Base-by-base conservation (phyloP, 2,888 invertebrate species). In the Lithophane ornitopus region DNA sequence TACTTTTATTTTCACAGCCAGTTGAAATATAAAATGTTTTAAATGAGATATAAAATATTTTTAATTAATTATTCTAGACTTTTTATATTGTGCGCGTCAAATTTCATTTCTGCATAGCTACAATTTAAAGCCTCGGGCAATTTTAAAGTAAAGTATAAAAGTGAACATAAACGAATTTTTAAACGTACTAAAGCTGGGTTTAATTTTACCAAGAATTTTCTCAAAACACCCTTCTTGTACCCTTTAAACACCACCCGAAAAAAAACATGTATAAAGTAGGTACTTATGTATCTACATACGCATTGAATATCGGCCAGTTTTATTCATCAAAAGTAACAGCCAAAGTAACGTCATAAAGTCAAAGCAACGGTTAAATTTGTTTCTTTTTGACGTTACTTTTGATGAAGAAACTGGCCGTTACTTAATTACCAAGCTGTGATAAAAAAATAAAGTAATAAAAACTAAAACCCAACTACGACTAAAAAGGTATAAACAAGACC, bases 41-140 rank as follows among this genome's bases (percentile, higher is more conserved):
- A 69, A 69, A 78, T 28, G 41, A 26, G 9, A 11, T 52, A 62
- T 52, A 22, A 75, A 63, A 76, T n/a, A 68, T 44, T 75, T 78
- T 63, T 63, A 44, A 81, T 74, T 74, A 81, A 74, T 75, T 73
- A 28, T 46, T 76, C 58, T n/a, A 6, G 28, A 1, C 22, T 12
- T 81, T 78, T 81, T 81, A 81, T n/a, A 81, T n/a, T 63, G 41
- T 63, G 19, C 16, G 11, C 75, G 41, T 44, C 11, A 58, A 79
- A 65, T 76, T 81, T 76, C 44, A 76, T 76, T 76, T 46, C 41
- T 81, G 26, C 54, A 28, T 67, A 62, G 39, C 49, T 49, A 62
- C 46, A 66, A 34, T 61, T 74, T 67, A 16, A 65, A 46, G 22
- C 28, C 46, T 49, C 26, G 19, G 14, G 61, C 2, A 70, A 61